Base-by-base conservation (phyloP, 2,888 invertebrate genomes). In the Megalurothrips usitatus region DNA sequence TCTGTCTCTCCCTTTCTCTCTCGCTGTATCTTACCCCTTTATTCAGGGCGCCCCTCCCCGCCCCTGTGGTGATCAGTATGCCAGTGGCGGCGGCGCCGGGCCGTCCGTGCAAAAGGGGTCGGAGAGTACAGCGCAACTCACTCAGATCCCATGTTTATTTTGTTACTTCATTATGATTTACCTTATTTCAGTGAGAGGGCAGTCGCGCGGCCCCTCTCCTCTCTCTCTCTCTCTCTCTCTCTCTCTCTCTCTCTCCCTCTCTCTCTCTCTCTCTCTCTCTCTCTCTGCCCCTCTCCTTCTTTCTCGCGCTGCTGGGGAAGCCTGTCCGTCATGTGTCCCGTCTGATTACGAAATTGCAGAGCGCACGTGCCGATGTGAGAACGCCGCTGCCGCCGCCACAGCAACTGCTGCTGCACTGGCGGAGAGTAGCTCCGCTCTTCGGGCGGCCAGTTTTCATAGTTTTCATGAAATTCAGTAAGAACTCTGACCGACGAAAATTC, bases 61-160 rank as follows among this genome's bases (percentile, higher is more conserved):
- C 6, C 34, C 34, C 14, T 9, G 19, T 9, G 19, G 68, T 23
- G 23, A 68, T 68, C 68, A 68, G 68, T 68, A 68, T 23, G 58
- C 58, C 17, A 17, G 19, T 17, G 14, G 58, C 19, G 14, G 58
- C 58, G 58, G 58, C 58, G 34, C 0, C 58, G 58, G 19, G 19
- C 11, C 63, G 63, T 8, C 68, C 68, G 34, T 43, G 68, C 68
- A 68, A 6, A n/a, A 17, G 34, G 58, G 19, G 58, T 19, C 58
- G 58, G 23, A 23, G n/a, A 19, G 23, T 23, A 23, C 68, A 9
- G 68, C 23, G 23, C 68, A 23, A 52, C 52, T 52, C 52, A 52
- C 52, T 52, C 52, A 23, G 68, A 23, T n/a, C 68, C 68, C 68
- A 68, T 68, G 68, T 68, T 68, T 68, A 68, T 68, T 68, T 68